Percentiles rank a stretch among this genome's conserved stretches.
phyloP scores from a whole-genome alignment of 2,797 vertebrate genomes.

The Pagetopsis macropterus region DNA sequence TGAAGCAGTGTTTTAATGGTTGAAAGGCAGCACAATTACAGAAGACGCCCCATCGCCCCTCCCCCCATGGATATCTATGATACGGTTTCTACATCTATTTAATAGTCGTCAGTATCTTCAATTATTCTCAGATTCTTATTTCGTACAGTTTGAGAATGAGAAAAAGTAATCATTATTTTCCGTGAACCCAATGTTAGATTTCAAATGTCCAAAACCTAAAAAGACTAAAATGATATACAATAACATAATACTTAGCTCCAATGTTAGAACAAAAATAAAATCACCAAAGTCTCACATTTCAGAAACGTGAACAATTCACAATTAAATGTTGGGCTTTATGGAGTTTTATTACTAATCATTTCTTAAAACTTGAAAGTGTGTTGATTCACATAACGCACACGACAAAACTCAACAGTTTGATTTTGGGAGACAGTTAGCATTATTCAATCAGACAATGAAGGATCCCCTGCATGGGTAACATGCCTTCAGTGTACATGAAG shows the following conservation, averaged over 20 bases:
- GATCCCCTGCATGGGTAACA: not conserved
- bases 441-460: slow-evolving; percentile 2
- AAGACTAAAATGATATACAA: not conserved
- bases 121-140: not conserved
- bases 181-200: too few species aligned
- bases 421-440: not conserved
- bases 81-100: slow-evolving; percentile 4
- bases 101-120: not conserved
- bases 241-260: too few species aligned
- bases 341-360: not conserved
- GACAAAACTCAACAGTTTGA: not conserved
- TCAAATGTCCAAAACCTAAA: not conserved
- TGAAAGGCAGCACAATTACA: slow-evolving; percentile 45
- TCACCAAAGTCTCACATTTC: not conserved
- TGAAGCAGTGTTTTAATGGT: slow-evolving; percentile 54
- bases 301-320: not conserved
- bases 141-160: not conserved
- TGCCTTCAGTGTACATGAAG: not conserved
- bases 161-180: not conserved
- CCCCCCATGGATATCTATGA: not conserved
- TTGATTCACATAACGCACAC: not conserved
- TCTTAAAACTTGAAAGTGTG: not conserved
- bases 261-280: not conserved
- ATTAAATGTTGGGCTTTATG: not conserved
- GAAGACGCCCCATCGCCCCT: not conserved